A percentile compares a stretch with the other conserved stretches of the same genome.
Conservation (phyloP, 2,797 vertebrate genomes). For the Tauraco hartlaubi region DNA sequence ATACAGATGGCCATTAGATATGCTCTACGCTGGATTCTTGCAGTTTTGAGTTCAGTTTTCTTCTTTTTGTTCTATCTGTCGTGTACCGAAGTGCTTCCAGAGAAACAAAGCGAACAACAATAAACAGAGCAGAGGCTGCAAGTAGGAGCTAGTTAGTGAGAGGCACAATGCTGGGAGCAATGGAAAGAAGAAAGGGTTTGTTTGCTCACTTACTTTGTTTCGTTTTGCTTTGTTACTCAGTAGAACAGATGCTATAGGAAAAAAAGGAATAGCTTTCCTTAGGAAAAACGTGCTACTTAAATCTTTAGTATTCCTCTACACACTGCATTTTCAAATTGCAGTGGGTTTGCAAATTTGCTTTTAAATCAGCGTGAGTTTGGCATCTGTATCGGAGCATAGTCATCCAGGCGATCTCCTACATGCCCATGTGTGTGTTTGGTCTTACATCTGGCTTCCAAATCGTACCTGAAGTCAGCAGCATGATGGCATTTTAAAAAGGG, state of each 20-base stretch:
- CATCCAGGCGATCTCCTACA: neutral
- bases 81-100: neutral
- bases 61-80: constrained; percentile 22
- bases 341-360: constrained; percentile 1
- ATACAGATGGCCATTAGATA: constrained; percentile 47
- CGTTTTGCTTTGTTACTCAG: neutral
- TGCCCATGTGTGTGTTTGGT: neutral
- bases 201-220: neutral
- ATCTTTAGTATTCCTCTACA: constrained; percentile 4
- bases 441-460: constrained; percentile 1
- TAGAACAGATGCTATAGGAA: neutral
- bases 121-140: constrained; percentile 6
- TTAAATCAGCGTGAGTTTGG: neutral
- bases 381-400: neutral
- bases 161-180: neutral
- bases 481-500: constrained; percentile 9
- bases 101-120: constrained; percentile 37
- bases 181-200: neutral
- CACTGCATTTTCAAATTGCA: neutral
- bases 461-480: neutral
- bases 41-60: constrained; percentile 14
- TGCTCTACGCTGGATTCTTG: neutral
- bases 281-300: neutral
- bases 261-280: neutral
- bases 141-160: neutral